Evolutionary conservation across 2,113 vertebrate genomes (phyloP), one percentile per base, ranked within the genome.

Genomic region (Apeltes quadracus): DNA sequence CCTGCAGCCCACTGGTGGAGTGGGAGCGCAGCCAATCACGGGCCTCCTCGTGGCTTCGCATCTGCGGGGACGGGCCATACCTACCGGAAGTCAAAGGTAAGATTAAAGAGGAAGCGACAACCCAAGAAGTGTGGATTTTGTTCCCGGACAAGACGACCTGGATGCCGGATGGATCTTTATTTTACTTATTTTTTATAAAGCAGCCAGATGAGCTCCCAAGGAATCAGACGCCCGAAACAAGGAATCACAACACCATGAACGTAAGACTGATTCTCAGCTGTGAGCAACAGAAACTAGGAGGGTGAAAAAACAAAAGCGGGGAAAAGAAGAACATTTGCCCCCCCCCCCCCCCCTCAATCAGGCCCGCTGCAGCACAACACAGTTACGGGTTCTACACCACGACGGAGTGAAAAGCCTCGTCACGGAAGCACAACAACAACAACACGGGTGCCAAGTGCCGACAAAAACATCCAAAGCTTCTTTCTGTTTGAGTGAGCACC

Each of bases 1-100:
- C 97, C 93, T 98, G 97, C 50, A 99, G 93, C 10, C 97, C 97
- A 10, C 96, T 95, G 7, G 96, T 95, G 38, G 97, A 98, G 82
- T 98, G 95, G 29, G 96, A 98, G 64, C 97, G 94, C 10, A 98
- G 93, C 97, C 97, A 99, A 86, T 99, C 97, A 76, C 96, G 98
- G 3, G 95, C 93, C 27, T 99, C 97, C 44, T 99, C 97, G 7
- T 97, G 96, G 11, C 92, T 87, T n/a, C 96, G 95, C 61, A 98
- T 94, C 78, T 99, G 97, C 18, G 95, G 92, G 25, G 97, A 94
- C 1, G 97, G 97, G 16, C 95, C 90, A 1, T 96, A 99, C 93
- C 97, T 99, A 84, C 27, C 84, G 73, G 29, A 81, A 82, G 59
- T 66, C 75, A 82, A 22, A 59, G 61, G 48, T n/a, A 61, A 14